These are phyloP conservation scores for Pseudotriccus pelzelni DNA, from an alignment of 2,797 vertebrate species.

Conservation along the genomic window DNA sequence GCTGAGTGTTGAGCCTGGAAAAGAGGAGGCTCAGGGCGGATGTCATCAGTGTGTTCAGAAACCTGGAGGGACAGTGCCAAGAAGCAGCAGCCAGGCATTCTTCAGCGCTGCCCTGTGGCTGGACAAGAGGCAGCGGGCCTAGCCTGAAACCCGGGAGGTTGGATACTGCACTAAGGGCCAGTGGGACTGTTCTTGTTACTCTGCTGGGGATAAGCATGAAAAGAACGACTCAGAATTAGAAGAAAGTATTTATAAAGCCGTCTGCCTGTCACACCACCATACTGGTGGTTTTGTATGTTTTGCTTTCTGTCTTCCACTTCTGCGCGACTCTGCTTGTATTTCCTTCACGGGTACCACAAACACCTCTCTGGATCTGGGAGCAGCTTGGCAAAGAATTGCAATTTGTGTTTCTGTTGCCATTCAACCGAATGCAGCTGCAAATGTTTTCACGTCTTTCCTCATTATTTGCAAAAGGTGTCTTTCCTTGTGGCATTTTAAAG, in stretches of 20 bases:
- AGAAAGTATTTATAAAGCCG: not conserved
- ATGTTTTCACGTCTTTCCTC: not conserved
- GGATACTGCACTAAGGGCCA: not conserved
- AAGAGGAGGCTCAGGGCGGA: not conserved
- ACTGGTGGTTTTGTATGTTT: not conserved
- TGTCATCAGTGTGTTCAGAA: not conserved
- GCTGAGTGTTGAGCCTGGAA: not conserved
- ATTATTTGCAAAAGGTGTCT: not conserved
- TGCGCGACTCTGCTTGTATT: not conserved
- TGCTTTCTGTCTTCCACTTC: conserved; percentile 6
- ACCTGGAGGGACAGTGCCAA: not conserved
- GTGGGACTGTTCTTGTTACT: not conserved
- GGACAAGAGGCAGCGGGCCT: not conserved
- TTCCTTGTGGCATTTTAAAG: not conserved
- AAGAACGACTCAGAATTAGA: not conserved
- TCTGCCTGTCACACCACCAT: not conserved
- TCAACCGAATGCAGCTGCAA: not conserved
- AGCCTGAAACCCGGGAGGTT: not conserved
- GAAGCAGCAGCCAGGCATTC: not conserved
- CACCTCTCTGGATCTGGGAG: not conserved
- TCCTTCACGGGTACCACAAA: not conserved
- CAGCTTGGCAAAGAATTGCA: not conserved
- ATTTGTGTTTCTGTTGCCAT: not conserved
- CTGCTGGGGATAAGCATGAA: not conserved
- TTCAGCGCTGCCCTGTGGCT: not conserved